phyloP scores from a whole-genome alignment of 2,888 invertebrate genomes.

The Allacma fusca region DNA sequence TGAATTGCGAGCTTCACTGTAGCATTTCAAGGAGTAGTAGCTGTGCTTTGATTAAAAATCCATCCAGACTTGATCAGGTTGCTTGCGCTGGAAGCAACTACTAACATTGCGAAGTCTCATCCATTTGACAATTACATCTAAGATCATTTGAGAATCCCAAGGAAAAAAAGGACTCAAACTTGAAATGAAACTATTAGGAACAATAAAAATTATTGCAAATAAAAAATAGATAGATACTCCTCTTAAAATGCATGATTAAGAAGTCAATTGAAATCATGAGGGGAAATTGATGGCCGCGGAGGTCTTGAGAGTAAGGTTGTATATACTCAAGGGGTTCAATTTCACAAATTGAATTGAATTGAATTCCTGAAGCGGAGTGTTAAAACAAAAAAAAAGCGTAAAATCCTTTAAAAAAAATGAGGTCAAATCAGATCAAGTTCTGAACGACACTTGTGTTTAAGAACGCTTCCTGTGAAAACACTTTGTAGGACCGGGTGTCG shows the following conservation, averaged over 20 bases:
- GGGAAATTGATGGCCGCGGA: background rate
- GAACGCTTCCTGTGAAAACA: background rate
- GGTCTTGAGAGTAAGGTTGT: background rate
- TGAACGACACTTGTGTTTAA: background rate
- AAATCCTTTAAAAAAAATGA: background rate
- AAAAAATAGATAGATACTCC: too few species aligned
- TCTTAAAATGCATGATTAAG: background rate
- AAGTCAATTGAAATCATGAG: background rate
- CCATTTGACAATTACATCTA: background rate
- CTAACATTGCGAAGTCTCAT: background rate
- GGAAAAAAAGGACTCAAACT: background rate
- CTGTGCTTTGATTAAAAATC: slow-evolving; percentile 16
- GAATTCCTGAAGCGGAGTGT: background rate
- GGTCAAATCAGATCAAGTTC: slow-evolving; percentile 4
- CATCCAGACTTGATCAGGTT: background rate
- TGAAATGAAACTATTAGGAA: background rate
- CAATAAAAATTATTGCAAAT: background rate
- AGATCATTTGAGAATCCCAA: background rate
- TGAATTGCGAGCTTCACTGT: background rate
- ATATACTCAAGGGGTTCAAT: background rate
- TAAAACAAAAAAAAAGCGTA: background rate
- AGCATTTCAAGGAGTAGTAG: background rate
- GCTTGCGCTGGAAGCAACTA: background rate
- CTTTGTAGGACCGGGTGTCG: slow-evolving; percentile 6
- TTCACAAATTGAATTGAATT: background rate